Evolutionary conservation across 2,113 vertebrate species (phyloP), one percentile per base, ranked within the genome.

Genomic region (Pyrgilauda ruficollis): DNA sequence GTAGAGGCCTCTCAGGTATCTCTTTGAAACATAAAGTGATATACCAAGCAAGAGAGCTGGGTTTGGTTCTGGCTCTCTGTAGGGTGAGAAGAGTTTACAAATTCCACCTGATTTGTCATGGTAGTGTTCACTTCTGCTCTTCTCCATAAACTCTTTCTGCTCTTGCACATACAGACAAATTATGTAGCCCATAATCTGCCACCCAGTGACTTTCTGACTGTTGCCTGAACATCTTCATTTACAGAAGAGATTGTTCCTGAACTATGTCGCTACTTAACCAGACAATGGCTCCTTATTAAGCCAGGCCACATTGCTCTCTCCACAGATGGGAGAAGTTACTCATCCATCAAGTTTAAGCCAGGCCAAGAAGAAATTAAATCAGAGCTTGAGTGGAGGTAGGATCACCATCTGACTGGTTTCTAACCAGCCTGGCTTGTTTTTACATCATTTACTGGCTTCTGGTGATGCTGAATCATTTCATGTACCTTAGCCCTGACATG

Each of bases 321-420:
- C 35, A 20, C 16, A 83, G 56, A 49, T 1, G 1, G 31, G 22
- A 92, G 15, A 63, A 27, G 31, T 76, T 79, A 85, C 28, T 73
- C 68, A 76, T 14, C 69, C 43, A 37, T n/a, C 31, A 41, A 33
- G 8, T 44, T 26, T 17, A 35, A 64, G 6, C 18, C 53, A 84
- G 20, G 35, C 26, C 50, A 77, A 77, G 14, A 10, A 55, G 12
- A 74, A 87, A 90, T 50, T 8, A 70, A 77, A 88, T n/a, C 24
- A 39, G n/a, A n/a, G 28, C 0, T 0, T 15, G 5, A 72, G 27
- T 2, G 2, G 9, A 56, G 43, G 21, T 0, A 73, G 56, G 30
- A 87, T 47, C 1, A 3, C 15, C 15, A 66, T 39, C 16, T 10
- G 47, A 84, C 69, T 50, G 37, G 39, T 89, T 89, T 63, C 61